Percentiles rank a stretch among this genome's conserved stretches.
These are phyloP conservation scores for Elgaria multicarinata DNA, from an alignment of 2,113 vertebrate species.

Conservation along the genomic window DNA sequence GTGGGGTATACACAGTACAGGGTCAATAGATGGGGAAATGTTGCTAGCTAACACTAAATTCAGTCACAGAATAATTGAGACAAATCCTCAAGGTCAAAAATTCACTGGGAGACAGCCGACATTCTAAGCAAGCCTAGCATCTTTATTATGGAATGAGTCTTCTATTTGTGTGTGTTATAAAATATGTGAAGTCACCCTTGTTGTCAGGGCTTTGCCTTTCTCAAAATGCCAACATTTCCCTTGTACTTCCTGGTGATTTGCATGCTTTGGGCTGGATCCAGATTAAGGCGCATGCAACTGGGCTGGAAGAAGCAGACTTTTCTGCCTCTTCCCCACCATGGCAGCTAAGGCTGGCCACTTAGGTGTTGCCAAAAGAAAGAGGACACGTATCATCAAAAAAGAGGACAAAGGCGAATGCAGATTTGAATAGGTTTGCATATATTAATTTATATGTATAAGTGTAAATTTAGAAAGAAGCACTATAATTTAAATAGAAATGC, in stretches of 20 bases:
- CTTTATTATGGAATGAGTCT: background rate
- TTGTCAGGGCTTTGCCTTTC: background rate
- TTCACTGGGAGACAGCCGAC: background rate
- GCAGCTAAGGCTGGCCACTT: too few species aligned
- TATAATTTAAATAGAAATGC: too few species aligned
- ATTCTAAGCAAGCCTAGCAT: background rate
- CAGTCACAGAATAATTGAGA: background rate
- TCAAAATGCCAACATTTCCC: background rate
- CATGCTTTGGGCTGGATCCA: background rate
- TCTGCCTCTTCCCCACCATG: too few species aligned
- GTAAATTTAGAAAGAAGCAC: too few species aligned
- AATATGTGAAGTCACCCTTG: background rate
- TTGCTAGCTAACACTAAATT: too few species aligned
- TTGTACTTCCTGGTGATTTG: background rate
- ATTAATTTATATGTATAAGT: too few species aligned
- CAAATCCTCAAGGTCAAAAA: background rate
- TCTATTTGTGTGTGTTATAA: background rate
- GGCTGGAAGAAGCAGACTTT: too few species aligned
- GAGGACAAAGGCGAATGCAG: too few species aligned
- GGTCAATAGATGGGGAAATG: background rate
- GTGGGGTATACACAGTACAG: background rate
- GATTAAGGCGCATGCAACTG: too few species aligned
- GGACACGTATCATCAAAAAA: too few species aligned
- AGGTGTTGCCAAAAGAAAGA: too few species aligned
- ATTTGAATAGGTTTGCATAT: too few species aligned